Evolutionary conservation across 1,140 invertebrate species (phyloP), one percentile per base, ranked within the genome.

Genomic region (Telenomus remus): DNA sequence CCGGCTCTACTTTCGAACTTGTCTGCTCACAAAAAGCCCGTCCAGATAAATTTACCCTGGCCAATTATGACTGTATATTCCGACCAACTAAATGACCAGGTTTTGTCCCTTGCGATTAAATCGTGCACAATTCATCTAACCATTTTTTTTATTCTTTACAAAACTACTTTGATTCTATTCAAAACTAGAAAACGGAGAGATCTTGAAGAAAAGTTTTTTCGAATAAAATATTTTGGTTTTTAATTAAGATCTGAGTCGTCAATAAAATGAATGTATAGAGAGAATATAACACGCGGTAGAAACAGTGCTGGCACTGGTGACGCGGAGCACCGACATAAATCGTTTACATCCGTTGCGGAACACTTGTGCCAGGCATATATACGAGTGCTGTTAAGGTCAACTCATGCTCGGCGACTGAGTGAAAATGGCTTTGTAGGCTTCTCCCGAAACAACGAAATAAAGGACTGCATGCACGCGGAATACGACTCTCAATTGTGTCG

Each of bases 371-470:
- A 55, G 56, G 39, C 56, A 56, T 60, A 69, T 37, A 35, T 60
- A 60, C 50, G 48, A 48, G 65, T 44, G 56, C 50, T 69, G 56
- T 69, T 69, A 69, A 69, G 49, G 65, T 60, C 56, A 61, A 60
- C 8, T 14, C 44, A 48, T 54, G 27, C 43, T 48, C 56, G 9
- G 0, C 16, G 43, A 43, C 47, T 43, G 49, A 60, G 56, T 69
- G 49, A 60, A 60, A 69, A 60, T 69, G 56, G 56, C 42, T 69
- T 69, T 59, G 55, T 48, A 60, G 49, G 55, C 55, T 69, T 69
- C 56, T 54, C 42, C 16, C 50, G 33, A 68, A 69, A 55, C 65
- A 54, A 27, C 15, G 19, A 60, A 54, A 69, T 60, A 60, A 60
- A 69, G 55, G 37, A 59, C 48, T 44, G 39, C 33, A 34, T 16